Percentiles rank a stretch among this genome's conserved stretches.
Conservation (phyloP, 1,140 invertebrate species). For the Euura saliciscinereae region DNA sequence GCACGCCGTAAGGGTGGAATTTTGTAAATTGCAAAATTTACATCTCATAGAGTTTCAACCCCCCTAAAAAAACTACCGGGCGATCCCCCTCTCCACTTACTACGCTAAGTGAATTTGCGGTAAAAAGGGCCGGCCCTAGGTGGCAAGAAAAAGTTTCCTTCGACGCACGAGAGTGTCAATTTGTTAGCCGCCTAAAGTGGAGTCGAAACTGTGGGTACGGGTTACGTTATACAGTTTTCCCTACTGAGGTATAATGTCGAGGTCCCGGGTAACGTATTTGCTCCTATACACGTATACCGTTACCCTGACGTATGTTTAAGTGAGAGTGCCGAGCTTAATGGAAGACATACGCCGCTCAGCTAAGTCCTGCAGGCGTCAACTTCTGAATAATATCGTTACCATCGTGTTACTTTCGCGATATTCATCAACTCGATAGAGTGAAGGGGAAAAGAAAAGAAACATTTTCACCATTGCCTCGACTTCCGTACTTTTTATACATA, state of each 20-base stretch:
- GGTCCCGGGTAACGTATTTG: not conserved
- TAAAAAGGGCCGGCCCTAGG: not conserved
- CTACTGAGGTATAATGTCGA: not conserved
- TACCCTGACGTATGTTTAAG: not conserved
- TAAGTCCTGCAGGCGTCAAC: not conserved
- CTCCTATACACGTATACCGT: not conserved
- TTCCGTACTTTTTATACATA: too few relatives aligned
- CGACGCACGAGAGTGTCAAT: slow-evolving; percentile 1
- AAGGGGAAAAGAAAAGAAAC: too few relatives aligned
- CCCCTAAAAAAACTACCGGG: not conserved
- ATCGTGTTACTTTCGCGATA: too few relatives aligned
- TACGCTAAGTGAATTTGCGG: slow-evolving; percentile 4
- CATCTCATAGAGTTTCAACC: slow-evolving; percentile 21
- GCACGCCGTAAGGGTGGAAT: slow-evolving; percentile 30
- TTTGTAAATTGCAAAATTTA: slow-evolving; percentile 29
- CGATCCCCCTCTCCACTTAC: not conserved
- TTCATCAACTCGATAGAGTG: too few relatives aligned
- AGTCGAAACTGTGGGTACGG: not conserved
- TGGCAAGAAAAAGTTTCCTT: not conserved
- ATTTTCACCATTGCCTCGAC: too few relatives aligned
- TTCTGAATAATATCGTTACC: not conserved
- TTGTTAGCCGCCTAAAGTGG: not conserved
- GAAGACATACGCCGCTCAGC: not conserved
- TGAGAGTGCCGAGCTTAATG: not conserved
- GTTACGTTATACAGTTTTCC: not conserved